Conservation (phyloP, 2,888 invertebrate genomes). For the Miltochrista miniata region DNA sequence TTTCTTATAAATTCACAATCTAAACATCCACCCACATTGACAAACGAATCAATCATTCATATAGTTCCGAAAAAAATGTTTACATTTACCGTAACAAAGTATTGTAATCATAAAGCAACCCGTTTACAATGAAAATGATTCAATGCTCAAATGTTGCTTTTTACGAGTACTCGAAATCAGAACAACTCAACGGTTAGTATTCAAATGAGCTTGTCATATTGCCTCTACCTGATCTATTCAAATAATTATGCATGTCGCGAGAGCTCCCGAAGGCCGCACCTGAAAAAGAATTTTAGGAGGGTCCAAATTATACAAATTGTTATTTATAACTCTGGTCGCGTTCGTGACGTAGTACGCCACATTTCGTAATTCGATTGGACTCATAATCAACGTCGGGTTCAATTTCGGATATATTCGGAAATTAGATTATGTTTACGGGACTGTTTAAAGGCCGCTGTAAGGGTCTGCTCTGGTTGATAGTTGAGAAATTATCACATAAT, state of each 20-base stretch:
- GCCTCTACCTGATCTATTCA: conserved; percentile 32
- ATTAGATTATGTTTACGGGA: not conserved
- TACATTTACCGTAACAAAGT: not conserved
- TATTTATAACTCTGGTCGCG: not conserved
- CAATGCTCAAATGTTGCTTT: conserved; percentile 21
- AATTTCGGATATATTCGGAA: not conserved
- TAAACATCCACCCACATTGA: too few species aligned
- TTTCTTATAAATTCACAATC: too few species aligned
- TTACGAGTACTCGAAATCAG: conserved; percentile 16
- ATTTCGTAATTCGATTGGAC: not conserved
- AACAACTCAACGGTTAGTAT: conserved; percentile 16
- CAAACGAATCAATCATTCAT: too few species aligned
- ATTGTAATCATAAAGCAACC: conserved; percentile 10
- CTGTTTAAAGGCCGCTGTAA: too few species aligned
- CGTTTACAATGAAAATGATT: conserved; percentile 7
- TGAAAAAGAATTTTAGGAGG: conserved; percentile 19
- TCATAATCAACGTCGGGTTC: not conserved
- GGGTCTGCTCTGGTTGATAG: too few species aligned
- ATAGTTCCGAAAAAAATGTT: too few species aligned
- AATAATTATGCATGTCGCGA: conserved; percentile 22
- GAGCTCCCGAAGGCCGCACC: conserved; percentile 7
- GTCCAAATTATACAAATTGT: not conserved
- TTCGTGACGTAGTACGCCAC: not conserved
- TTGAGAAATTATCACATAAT: not conserved
- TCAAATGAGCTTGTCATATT: conserved; percentile 28